Evolutionary conservation across 2,888 invertebrate species (phyloP), one percentile per base, ranked within the genome.

Genomic region (Periphyllus acericola): DNA sequence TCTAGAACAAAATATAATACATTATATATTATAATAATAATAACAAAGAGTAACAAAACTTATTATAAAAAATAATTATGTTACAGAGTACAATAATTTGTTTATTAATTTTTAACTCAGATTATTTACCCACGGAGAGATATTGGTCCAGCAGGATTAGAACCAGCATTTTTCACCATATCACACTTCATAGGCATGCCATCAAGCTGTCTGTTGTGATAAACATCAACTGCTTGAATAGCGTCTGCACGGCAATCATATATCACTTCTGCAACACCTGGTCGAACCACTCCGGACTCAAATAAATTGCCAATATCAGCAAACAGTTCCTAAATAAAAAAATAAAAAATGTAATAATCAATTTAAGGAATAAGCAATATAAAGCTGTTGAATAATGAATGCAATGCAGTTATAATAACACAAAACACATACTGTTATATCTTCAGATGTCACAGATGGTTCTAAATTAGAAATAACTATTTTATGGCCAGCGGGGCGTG

Each of bases 151-250:
- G 46, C 60, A 40, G 34, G 36, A 25, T 19, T 87, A 46, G 87
- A 74, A 81, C 74, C 32, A 3, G 92, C 92, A 78, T 79, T 87
- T n/a, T 66, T 96, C 14, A 97, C 96, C 89, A 97, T 93, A 86
- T 96, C 93, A 91, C 97, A 97, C 91, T 96, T 96, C 97, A 97
- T 97, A 8, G 97, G 97, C 91, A 96, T 96, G 1, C 98, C 97
- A 92, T 98, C 98, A 75, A 98, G 92, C 91, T 97, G 97, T 83
- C 98, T 93, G 92, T 98, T 97, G 91, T 98, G 97, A 92, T 98
- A 98, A 85, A 97, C 95, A 90, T 97, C 97, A 4, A 98, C 97
- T 2, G 98, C 98, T 91, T 95, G 95, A 90, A 96, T 95, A 55
- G 98, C 98, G 92, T 98, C 97, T 90, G 95, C 95, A 90, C 96